These are phyloP conservation scores for Lasioglossum oenotherae DNA, from an alignment of 2,888 invertebrate genomes.

Conservation along the genomic window DNA sequence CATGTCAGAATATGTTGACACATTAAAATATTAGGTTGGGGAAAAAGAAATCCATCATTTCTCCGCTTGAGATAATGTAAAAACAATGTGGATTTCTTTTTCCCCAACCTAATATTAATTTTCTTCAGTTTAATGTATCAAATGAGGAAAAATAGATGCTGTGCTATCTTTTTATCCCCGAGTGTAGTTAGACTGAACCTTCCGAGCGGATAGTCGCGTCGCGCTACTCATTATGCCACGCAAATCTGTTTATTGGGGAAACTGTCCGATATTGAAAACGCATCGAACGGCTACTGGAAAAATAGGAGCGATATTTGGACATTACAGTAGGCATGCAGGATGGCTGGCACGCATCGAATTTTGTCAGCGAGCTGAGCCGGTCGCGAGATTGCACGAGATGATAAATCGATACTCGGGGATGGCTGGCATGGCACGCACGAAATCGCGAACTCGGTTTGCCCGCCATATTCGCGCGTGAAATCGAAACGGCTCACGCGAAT, in stretches of 20 bases:
- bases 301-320: not conserved
- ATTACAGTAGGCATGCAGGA: not conserved
- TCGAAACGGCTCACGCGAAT: constrained; percentile 29
- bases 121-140: too few species aligned
- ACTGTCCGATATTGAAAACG: not conserved
- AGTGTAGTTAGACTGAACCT: too few species aligned
- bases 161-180: too few species aligned
- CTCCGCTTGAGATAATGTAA: too few species aligned
- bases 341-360: not conserved
- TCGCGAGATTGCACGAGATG: constrained; percentile 7
- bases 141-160: too few species aligned
- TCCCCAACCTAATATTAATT: too few species aligned
- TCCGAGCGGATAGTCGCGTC: too few species aligned
- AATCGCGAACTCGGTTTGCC: constrained; percentile 30
- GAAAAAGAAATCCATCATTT: too few species aligned
- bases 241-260: not conserved
- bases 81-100: too few species aligned
- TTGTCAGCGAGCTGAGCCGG: not conserved
- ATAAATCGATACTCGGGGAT: constrained; percentile 24
- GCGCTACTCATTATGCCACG: too few species aligned
- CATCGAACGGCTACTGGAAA: not conserved
- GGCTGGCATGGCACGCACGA: not conserved
- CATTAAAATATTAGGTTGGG: too few species aligned
- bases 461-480: constrained; percentile 49
- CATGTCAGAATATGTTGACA: too few species aligned